Evolutionary conservation across 2,113 vertebrate genomes (phyloP), one percentile per base, ranked within the genome.

Genomic region (Condylura cristata): DNA sequence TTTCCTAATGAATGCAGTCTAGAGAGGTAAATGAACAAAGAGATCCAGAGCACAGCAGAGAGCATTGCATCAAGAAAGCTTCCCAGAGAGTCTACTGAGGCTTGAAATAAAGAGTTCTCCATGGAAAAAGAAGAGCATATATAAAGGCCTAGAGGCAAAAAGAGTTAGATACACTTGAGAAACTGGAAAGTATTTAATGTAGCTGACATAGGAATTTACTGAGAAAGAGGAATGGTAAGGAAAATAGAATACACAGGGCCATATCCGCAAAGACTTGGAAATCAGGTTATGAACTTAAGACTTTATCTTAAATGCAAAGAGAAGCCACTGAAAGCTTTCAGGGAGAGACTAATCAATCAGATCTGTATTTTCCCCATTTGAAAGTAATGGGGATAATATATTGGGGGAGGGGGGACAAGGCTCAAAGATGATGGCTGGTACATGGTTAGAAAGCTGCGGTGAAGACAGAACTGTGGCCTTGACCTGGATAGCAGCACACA

Each of bases 251-350:
- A 51, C 4, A 6, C 30, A 72, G 5, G 24, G 17, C 44, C 41
- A 63, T 68, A 66, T 30, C 37, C 51, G 14, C n/a, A 53, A 32
- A 20, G 8, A 18, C 71, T 56, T 32, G 39, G 14, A 63, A 56
- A 7, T 44, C 39, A 34, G 5, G 34, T 60, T 34, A 72, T 65
- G 37, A 86, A 63, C 26, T 87, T 65, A n/a, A 72, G 51, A 65
- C n/a, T 92, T 91, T 71, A 76, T 76, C 39, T 84, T 74, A 81
- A 89, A 88, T 26, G 41, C 60, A 83, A 48, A 92, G 32, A 58
- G 41, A 89, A 94, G 44, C 17, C 74, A 83, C 2, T 86, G 12
- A 39, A 34, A 13, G 20, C 76, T 76, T 53, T 28, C 11, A 24
- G 76, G 63, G 89, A 90, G 41, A 78, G 32, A 61, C 17, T 2